Percentiles rank a stretch among this genome's conserved stretches.
Evolutionary conservation across 1,140 invertebrate species (phyloP).

Genomic region (Zaprionus lachaisei): DNA sequence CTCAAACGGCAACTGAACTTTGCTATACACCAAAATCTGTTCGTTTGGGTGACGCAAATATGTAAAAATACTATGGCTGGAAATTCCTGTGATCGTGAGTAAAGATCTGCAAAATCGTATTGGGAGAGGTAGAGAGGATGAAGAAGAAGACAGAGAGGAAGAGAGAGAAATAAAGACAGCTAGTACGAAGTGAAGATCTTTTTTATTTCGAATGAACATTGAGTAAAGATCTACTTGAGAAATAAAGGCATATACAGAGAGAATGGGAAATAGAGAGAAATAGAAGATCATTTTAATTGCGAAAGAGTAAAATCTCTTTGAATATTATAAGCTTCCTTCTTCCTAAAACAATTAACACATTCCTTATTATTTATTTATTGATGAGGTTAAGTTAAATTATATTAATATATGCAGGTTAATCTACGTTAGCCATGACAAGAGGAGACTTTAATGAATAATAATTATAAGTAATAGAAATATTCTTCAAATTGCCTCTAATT

Average conservation of each 20-base stretch:
- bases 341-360: rapidly evolving
- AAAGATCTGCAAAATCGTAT: neutral
- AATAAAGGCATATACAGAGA: too few relatives aligned
- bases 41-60: constrained; percentile 15
- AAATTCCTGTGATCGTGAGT: constrained; percentile 8
- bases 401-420: too few relatives aligned
- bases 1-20: constrained; percentile 41
- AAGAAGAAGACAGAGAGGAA: neutral
- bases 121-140: neutral
- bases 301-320: neutral
- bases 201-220: neutral
- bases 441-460: too few relatives aligned
- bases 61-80: constrained; percentile 4
- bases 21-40: neutral
- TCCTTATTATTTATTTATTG: neutral
- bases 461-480: too few relatives aligned
- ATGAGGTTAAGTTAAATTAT: neutral
- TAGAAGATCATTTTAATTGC: neutral
- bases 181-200: neutral
- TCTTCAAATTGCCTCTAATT: too few relatives aligned
- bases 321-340: neutral
- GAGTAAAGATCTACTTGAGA: too few relatives aligned
- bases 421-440: too few relatives aligned
- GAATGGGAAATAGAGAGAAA: neutral
- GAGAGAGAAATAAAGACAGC: neutral